phyloP scores from a whole-genome alignment of 2,797 vertebrate genomes.

The Chlorospingus semifuscus region DNA sequence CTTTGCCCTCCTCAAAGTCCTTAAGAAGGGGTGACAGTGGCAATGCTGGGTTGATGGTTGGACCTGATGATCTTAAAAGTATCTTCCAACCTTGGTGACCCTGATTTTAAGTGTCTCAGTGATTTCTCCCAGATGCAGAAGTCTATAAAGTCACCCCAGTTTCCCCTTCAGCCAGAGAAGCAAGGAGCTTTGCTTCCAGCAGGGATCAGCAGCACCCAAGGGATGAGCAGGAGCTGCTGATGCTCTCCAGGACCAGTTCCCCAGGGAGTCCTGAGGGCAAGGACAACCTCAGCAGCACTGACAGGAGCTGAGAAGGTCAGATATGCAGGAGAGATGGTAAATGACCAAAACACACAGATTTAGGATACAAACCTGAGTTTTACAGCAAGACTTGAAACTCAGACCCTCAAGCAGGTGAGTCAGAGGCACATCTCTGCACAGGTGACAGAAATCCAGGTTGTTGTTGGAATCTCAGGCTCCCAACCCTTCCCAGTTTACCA shows the following conservation, averaged over 20 bases:
- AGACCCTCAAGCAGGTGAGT: not conserved
- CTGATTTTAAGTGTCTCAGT: not conserved
- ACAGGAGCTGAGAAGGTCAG: not conserved
- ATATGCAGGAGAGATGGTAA: not conserved
- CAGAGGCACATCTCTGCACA: not conserved
- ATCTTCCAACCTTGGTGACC: not conserved
- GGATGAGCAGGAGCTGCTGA: not conserved
- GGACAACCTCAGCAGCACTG: not conserved
- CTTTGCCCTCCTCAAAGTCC: not conserved
- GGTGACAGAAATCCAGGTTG: not conserved
- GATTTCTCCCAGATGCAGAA: not conserved
- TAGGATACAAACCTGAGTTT: not conserved
- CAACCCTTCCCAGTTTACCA: not conserved
- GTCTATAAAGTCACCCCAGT: rapidly evolving
- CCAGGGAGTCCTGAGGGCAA: not conserved
- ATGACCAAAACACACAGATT: not conserved
- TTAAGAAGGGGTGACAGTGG: not conserved
- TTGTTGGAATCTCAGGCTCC: not conserved
- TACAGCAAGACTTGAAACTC: not conserved
- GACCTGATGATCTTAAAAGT: not conserved
- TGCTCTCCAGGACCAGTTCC: not conserved
- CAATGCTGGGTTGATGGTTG: not conserved
- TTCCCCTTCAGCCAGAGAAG: not conserved
- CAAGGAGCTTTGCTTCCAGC: not conserved
- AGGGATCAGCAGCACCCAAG: not conserved